phyloP scores from a whole-genome alignment of 2,888 invertebrate species.

The Limnephilus marmoratus region DNA sequence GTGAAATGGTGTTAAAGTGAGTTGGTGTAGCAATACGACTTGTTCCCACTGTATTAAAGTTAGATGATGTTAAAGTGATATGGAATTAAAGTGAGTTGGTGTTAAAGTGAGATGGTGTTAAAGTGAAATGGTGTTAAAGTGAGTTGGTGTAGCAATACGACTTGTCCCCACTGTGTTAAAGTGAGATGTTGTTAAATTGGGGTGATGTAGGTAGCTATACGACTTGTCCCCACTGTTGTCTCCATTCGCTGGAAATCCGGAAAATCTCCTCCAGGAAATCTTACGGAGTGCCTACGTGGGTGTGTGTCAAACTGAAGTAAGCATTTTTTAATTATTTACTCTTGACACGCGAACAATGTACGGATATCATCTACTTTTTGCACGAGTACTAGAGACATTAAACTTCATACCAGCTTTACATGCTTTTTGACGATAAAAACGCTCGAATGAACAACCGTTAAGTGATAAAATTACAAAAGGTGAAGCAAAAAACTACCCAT shows the following conservation, averaged over 20 bases:
- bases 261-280: not conserved
- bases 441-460: not conserved
- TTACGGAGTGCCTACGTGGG: not conserved
- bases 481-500: not conserved
- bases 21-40: too few species aligned
- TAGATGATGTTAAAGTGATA: too few species aligned
- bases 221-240: not conserved
- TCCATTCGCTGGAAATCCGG: not conserved
- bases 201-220: too few species aligned
- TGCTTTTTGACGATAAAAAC: not conserved
- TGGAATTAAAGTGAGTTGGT: too few species aligned
- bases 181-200: too few species aligned
- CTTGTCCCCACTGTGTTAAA: too few species aligned
- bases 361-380: not conserved
- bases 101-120: too few species aligned
- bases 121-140: too few species aligned
- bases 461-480: not conserved
- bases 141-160: too few species aligned
- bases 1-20: too few species aligned
- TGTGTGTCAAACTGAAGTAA: not conserved
- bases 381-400: not conserved
- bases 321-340: not conserved
- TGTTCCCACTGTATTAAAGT: too few species aligned
- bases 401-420: not conserved
- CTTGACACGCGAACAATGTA: not conserved